Conservation (phyloP, 2,888 invertebrate species). For the Diaperis boleti region DNA sequence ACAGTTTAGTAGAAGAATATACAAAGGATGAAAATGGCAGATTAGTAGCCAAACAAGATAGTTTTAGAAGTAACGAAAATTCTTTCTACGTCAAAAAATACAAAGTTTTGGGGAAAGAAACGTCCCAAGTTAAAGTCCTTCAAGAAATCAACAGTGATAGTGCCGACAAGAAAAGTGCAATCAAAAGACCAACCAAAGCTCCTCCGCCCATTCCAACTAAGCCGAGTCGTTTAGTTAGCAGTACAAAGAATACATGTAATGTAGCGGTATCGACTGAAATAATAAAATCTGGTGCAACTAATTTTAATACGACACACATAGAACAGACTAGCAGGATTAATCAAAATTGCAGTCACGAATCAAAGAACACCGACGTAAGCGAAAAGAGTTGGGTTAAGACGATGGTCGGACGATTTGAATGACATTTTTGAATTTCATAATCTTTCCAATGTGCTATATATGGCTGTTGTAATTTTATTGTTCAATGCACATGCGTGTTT, state of each 20-base stretch:
- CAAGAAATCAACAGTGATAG: slow-evolving; percentile 15
- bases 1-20: slow-evolving; percentile 60
- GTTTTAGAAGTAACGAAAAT: slow-evolving; percentile 53
- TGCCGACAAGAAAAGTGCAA: slow-evolving; percentile 32
- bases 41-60: slow-evolving; percentile 57
- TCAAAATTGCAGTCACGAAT: slow-evolving; percentile 1
- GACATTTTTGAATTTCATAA: slow-evolving; percentile 50
- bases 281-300: slow-evolving; percentile 30
- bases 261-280: slow-evolving; percentile 35
- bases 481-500: slow-evolving; percentile 15
- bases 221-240: slow-evolving; percentile 62
- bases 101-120: slow-evolving; percentile 1
- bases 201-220: slow-evolving; percentile 78
- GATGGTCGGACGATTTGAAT: slow-evolving; percentile 80
- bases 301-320: slow-evolving; percentile 16
- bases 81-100: slow-evolving; percentile 36
- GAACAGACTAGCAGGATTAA: slow-evolving; percentile 14
- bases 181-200: slow-evolving; percentile 66
- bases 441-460: slow-evolving; percentile 53
- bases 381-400: slow-evolving; percentile 80
- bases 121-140: slow-evolving; percentile 6
- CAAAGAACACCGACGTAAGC: slow-evolving; percentile 50
- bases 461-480: slow-evolving; percentile 51
- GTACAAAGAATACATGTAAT: slow-evolving; percentile 38
- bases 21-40: slow-evolving; percentile 57